These are phyloP conservation scores for Ellobium chinense DNA, from an alignment of 2,888 invertebrate species.

Conservation along the genomic window DNA sequence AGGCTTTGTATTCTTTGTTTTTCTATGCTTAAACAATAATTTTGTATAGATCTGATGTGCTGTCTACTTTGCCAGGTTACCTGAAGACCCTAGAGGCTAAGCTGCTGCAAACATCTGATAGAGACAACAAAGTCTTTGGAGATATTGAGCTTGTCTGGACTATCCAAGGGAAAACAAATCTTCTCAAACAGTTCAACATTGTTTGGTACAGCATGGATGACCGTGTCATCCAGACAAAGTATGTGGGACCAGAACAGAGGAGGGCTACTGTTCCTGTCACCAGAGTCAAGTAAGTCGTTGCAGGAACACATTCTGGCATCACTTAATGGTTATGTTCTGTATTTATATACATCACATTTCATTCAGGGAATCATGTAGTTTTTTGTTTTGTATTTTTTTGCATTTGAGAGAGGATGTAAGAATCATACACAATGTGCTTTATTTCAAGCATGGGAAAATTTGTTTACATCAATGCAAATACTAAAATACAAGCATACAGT, in stretches of 20 bases:
- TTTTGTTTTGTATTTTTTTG: too few species aligned
- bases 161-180: conserved; percentile 65
- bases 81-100: conserved; percentile 62
- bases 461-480: too few species aligned
- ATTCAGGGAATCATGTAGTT: too few species aligned
- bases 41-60: neutral
- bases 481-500: too few species aligned
- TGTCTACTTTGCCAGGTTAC: conserved; percentile 57
- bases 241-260: conserved; percentile 68
- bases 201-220: conserved; percentile 76
- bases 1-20: too few species aligned
- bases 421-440: too few species aligned
- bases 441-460: too few species aligned
- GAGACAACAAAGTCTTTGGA: conserved; percentile 70
- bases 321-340: too few species aligned
- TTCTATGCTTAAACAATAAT: too few species aligned
- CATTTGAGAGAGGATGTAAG: too few species aligned
- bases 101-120: conserved; percentile 58
- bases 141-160: conserved; percentile 75
- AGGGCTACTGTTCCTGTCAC: conserved; percentile 72
- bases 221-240: conserved; percentile 72
- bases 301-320: too few species aligned
- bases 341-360: too few species aligned
- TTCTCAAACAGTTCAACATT: conserved; percentile 75
- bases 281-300: conserved; percentile 70